Conservation (phyloP, 2,888 invertebrate genomes). For the Copidosoma aretas region DNA sequence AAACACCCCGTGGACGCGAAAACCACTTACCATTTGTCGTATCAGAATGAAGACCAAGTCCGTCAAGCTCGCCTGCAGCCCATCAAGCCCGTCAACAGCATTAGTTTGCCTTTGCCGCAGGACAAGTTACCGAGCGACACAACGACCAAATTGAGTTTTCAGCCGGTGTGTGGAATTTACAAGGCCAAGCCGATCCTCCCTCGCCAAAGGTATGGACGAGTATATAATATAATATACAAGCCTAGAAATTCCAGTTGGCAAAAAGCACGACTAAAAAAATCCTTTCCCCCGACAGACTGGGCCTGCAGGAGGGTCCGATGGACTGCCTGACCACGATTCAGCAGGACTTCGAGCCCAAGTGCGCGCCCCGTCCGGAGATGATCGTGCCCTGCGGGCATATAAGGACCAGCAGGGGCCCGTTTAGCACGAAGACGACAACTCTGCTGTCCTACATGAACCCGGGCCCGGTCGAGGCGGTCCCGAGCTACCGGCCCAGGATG, state of each 20-base stretch:
- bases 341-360: constrained; percentile 53
- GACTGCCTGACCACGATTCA: constrained; percentile 55
- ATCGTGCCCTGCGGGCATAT: constrained; percentile 56
- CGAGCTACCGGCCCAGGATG: constrained; percentile 55
- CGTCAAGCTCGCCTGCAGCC: constrained; percentile 43
- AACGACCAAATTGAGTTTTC: constrained; percentile 53
- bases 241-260: not conserved
- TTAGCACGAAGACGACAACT: constrained; percentile 53
- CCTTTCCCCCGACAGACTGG: constrained; percentile 42
- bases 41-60: constrained; percentile 40
- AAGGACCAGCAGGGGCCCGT: constrained; percentile 47
- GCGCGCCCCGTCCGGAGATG: constrained; percentile 47
- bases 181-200: constrained; percentile 55
- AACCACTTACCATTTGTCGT: constrained; percentile 57
- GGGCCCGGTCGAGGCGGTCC: constrained; percentile 49
- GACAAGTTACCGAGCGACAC: constrained; percentile 54
- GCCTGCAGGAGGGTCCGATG: constrained; percentile 51
- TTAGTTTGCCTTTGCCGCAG: constrained; percentile 42
- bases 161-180: constrained; percentile 48
- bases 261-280: not conserved
- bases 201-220: constrained; percentile 46
- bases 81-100: constrained; percentile 48
- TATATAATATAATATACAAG: not conserved
- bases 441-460: constrained; percentile 53
- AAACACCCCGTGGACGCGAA: constrained; percentile 48